Evolutionary conservation across 2,888 invertebrate genomes (phyloP).

Genomic region (Oasisia sp.): DNA sequence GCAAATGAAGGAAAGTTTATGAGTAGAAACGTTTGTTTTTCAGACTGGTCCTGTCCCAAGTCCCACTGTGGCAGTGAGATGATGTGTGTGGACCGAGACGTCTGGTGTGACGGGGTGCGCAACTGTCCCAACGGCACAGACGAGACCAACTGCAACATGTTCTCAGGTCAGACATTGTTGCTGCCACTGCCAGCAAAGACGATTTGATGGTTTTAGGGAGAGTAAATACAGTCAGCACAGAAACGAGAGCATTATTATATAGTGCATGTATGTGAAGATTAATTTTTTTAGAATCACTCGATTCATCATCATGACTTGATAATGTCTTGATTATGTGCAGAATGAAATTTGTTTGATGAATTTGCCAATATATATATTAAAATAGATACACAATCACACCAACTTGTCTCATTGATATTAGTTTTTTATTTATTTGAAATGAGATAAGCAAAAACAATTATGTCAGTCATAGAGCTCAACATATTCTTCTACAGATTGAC

Average conservation of each 20-base stretch:
- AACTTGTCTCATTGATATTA: too few species aligned
- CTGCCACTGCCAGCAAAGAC: background rate
- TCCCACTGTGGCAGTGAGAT: background rate
- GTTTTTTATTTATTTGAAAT: too few species aligned
- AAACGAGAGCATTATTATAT: too few species aligned
- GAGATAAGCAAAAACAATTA: background rate
- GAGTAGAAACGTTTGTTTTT: background rate
- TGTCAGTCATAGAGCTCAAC: background rate
- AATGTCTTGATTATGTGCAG: too few species aligned
- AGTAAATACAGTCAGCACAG: too few species aligned
- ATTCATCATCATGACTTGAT: too few species aligned
- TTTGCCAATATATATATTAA: too few species aligned
- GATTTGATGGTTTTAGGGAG: too few species aligned
- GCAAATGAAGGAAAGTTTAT: background rate
- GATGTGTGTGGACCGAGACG: slow-evolving; percentile 21
- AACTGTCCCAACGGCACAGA: slow-evolving; percentile 24
- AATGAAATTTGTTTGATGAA: too few species aligned
- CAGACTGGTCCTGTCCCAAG: background rate
- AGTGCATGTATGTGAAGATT: too few species aligned
- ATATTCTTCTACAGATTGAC: background rate
- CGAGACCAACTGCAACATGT: slow-evolving; percentile 8
- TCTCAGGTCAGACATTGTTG: background rate
- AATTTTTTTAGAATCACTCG: too few species aligned
- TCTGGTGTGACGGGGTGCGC: slow-evolving; percentile 21
- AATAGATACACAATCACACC: too few species aligned